A percentile compares a stretch with the other conserved stretches of the same genome.
Evolutionary conservation across 2,113 vertebrate species (phyloP).

Genomic region (Pyxicephalus adspersus): DNA sequence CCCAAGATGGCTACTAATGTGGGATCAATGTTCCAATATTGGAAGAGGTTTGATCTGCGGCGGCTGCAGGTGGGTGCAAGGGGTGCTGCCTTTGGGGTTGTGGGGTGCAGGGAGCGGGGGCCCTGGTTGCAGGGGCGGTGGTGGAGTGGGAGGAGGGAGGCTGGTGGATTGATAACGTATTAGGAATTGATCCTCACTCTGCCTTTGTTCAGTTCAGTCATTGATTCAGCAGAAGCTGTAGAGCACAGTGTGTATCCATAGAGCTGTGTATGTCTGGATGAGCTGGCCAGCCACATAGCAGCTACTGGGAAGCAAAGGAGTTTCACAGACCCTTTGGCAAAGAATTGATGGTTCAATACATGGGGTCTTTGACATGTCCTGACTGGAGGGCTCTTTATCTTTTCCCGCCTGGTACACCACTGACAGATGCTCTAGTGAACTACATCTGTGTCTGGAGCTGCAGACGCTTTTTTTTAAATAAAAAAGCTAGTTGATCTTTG

Average conservation of each 20-base stretch:
- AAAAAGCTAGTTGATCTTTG: too few relatives aligned
- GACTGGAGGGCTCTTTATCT: background rate
- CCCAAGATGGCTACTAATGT: conserved; percentile 98
- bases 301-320: background rate
- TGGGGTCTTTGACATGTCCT: conserved; percentile 8
- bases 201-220: conserved; percentile 96
- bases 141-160: conserved; percentile 46
- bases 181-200: conserved; percentile 88
- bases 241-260: conserved; percentile 63
- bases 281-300: background rate
- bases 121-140: conserved; percentile 28
- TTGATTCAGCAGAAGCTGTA: conserved; percentile 83
- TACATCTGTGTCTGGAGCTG: background rate
- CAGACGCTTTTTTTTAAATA: too few relatives aligned
- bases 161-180: conserved; percentile 85
- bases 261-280: conserved; percentile 61
- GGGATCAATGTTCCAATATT: conserved; percentile 96
- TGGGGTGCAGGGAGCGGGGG: conserved; percentile 36
- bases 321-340: background rate
- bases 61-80: conserved; percentile 91
- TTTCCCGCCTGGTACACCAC: background rate
- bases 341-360: background rate
- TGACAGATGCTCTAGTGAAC: background rate
- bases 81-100: conserved; percentile 66
- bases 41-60: conserved; percentile 95